Evolutionary conservation across 2,888 invertebrate species (phyloP).

Genomic region (Strigamia crassipes): DNA sequence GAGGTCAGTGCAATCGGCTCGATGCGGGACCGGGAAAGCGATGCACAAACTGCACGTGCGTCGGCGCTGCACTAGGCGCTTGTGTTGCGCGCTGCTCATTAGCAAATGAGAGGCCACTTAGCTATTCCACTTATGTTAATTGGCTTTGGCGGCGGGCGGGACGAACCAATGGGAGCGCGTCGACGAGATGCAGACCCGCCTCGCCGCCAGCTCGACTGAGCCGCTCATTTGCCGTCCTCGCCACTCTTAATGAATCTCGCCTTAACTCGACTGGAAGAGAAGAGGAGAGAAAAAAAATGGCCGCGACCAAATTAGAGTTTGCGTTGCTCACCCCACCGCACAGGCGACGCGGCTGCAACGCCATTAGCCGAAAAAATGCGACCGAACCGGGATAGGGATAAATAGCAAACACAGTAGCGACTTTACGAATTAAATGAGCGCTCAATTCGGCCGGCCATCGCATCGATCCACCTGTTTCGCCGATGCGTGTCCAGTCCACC

Average conservation of each 20-base stretch:
- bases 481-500: neutral
- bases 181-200: conserved; percentile 42
- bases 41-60: conserved; percentile 32
- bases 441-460: neutral
- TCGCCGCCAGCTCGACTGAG: neutral
- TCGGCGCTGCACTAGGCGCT: conserved; percentile 32
- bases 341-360: neutral
- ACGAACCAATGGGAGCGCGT: conserved; percentile 41
- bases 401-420: neutral
- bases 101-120: conserved; percentile 47
- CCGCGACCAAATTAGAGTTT: conserved; percentile 34
- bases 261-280: conserved; percentile 32
- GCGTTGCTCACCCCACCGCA: neutral
- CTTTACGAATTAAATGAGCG: neutral
- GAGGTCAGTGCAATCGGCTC: conserved; percentile 17
- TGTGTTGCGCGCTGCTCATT: conserved; percentile 44
- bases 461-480: conserved; percentile 16
- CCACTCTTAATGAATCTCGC: conserved; percentile 30
- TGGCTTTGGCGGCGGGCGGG: conserved; percentile 24
- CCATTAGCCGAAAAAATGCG: neutral
- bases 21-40: conserved; percentile 28
- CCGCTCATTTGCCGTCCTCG: conserved; percentile 44
- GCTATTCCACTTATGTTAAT: conserved; percentile 47
- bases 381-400: conserved; percentile 7
- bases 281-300: conserved; percentile 39